Evolutionary conservation across 2,113 vertebrate genomes (phyloP), one percentile per base, ranked within the genome.

Genomic region (Austrofundulus limnaeus): DNA sequence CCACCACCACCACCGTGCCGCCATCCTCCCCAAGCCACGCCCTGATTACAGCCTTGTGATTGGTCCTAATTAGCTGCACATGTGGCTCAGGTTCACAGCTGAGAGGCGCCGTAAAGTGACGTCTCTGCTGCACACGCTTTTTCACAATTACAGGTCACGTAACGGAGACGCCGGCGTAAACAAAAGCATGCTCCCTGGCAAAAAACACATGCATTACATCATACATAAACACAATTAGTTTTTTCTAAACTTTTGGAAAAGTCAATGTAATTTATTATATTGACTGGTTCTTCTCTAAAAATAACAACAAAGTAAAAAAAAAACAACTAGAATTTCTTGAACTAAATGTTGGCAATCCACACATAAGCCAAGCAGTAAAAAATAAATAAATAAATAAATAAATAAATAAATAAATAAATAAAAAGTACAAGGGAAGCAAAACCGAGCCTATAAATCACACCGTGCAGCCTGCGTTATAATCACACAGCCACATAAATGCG

Each of bases 41-140:
- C 80, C 78, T 85, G 75, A 91, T 87, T 89, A 90, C 78, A 88
- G 85, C 78, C 74, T 84, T 76, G 77, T 90, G 89, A 92, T 92
- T 91, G 88, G 81, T 72, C 25, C 77, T 91, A 91, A 91, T 87
- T 89, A 73, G 69, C 85, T 81, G 64, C 92, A 93, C 84, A 89
- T 93, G 90, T 89, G 66, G 66, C 61, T 72, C 78, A 64, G 68
- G 72, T 74, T 80, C 81, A 80, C 77, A 70, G 77, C 63, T 59
- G 61, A 64, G 31, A 74, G 74, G 68, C 34, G 56, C 65, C 7
- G 38, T 14, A 50, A 67, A 56, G 51, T 24, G 43, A 68, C 63
- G 54, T 24, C 69, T 38, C 21, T 48, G 20, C 11, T 42, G 23
- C 41, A 62, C 45, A 61, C 15, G 10, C 16, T 60, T 70, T 41